Base-by-base conservation (phyloP, 2,888 invertebrate species). In the Chrysomela aeneicollis region DNA sequence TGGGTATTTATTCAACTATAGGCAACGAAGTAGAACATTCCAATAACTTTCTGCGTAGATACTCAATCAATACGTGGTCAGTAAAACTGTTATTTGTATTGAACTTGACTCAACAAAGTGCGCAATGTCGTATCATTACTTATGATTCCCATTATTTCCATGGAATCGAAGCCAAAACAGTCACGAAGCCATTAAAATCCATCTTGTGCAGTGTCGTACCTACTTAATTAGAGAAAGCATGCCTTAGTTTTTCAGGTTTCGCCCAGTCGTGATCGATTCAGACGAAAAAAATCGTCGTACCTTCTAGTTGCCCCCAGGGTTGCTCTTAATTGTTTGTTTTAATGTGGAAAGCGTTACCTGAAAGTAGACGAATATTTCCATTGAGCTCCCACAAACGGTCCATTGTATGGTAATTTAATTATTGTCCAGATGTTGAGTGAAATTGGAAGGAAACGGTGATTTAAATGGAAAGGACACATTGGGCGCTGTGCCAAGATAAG, bases 221-320 rank as follows among this genome's bases (percentile, higher is more conserved):
- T 5, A 60, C 52, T 63, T 68, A 68, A 68, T 68, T 68, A 65
- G 65, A 68, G 68, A 68, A 68, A 68, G 68, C 61, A 22, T 35
- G 57, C 18, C 21, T 47, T 1, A 46, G 15, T 47, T 57, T 57
- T 57, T 57, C 46, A 26, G 30, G 46, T 22, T 42, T 55, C 55
- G 12, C 42, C 55, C 19, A 22, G 19, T 55, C 55, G 57, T 46
- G 57, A 57, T 57, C 26, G 42, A 42, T 42, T 42, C n/a, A 2
- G 35, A 3, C 12, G 8, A 3, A 47, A 57, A 57, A 49, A 57
- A 57, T 46, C 46, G 26, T 17, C 47, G 46, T 46, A 37, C 55
- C 46, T 57, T 46, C 26, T 26, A 46, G 30, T 57, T 46, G 57
- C 26, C 18, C 18, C 47, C 57, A 30, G 46, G 57, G 46, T n/a